These are phyloP conservation scores for Platycheirus albimanus DNA, from an alignment of 2,888 invertebrate genomes.

Conservation along the genomic window DNA sequence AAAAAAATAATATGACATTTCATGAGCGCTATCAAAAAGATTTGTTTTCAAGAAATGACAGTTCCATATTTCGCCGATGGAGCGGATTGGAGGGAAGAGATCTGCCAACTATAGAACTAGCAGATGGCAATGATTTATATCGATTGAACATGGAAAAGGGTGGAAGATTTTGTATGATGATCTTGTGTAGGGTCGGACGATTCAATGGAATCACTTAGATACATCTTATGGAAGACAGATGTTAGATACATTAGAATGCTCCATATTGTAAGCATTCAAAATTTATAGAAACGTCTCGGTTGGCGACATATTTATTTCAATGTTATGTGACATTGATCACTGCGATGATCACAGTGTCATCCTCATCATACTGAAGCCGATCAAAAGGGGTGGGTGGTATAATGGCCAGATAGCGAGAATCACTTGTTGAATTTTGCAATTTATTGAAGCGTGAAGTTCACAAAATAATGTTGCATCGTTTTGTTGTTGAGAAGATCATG, in stretches of 20 bases:
- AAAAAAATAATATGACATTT: constrained; percentile 36
- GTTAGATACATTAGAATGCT: constrained; percentile 28
- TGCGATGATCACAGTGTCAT: constrained; percentile 33
- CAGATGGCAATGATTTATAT: constrained; percentile 52
- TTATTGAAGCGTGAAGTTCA: constrained; percentile 48
- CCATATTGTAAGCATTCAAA: constrained; percentile 32
- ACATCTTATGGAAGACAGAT: constrained; percentile 6
- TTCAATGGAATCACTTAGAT: too few species aligned
- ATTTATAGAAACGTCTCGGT: too few species aligned
- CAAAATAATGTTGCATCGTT: constrained; percentile 35
- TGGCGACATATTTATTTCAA: constrained; percentile 64
- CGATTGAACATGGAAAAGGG: constrained; percentile 40
- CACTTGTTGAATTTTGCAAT: constrained; percentile 60
- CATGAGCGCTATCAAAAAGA: constrained; percentile 27
- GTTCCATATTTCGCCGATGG: too few species aligned
- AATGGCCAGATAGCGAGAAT: constrained; percentile 51
- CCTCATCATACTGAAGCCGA: constrained; percentile 15
- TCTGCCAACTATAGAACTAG: constrained; percentile 6
- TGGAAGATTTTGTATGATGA: neutral
- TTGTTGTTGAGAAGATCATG: constrained; percentile 25
- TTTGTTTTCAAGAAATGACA: constrained; percentile 2
- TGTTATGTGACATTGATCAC: constrained; percentile 64
- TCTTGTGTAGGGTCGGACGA: constrained; percentile 36
- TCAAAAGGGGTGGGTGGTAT: constrained; percentile 34
- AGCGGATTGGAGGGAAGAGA: constrained; percentile 1